A percentile compares a stretch with the other conserved stretches of the same genome.
Evolutionary conservation across 2,113 vertebrate species (phyloP).

Genomic region (cattle (Bos taurus)): DNA sequence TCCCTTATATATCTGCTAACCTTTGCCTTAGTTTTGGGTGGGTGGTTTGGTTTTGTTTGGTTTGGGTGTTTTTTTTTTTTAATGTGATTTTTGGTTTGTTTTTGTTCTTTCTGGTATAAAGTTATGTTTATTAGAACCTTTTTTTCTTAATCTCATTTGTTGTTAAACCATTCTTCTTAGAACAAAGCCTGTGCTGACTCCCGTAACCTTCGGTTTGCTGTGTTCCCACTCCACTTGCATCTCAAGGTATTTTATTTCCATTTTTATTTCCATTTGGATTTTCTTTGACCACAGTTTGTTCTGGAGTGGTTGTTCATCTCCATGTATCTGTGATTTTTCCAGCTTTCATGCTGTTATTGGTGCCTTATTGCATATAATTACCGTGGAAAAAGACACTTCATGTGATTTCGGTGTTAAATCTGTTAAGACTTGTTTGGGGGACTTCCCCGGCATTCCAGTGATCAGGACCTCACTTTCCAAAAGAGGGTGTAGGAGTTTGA

Average conservation of each 20-base stretch:
- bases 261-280: background rate
- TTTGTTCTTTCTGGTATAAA: background rate
- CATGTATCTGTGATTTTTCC: background rate
- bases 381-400: background rate
- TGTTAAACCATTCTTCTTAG: background rate
- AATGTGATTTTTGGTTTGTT: background rate
- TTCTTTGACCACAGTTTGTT: background rate
- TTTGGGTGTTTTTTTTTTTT: background rate
- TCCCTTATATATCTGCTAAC: background rate
- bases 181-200: background rate
- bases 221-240: background rate
- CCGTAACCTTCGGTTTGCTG: accelerated
- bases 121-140: background rate
- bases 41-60: background rate
- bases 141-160: background rate
- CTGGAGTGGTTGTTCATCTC: background rate
- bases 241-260: background rate
- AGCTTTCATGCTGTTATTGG: background rate
- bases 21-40: background rate
- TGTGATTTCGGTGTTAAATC: background rate
- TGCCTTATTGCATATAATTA: background rate
- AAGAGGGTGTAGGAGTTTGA: background rate
- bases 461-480: background rate
- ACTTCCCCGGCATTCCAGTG: background rate
- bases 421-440: background rate